Base-by-base conservation (phyloP, 2,888 invertebrate genomes). In the Eilema griseolum region DNA sequence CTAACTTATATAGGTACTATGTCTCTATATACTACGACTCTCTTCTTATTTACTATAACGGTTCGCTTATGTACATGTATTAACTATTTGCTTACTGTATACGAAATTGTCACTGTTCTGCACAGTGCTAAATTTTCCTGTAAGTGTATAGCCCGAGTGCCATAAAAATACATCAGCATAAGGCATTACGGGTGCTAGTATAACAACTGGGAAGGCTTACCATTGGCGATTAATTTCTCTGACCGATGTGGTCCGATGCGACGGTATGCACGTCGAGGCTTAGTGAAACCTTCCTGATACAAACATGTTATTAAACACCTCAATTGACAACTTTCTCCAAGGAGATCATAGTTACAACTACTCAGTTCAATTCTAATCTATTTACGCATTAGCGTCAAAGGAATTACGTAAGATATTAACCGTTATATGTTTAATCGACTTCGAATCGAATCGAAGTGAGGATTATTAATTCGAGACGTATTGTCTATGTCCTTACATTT, bases 181-280 rank as follows among this genome's bases (percentile, higher is more conserved):
- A 41, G 14, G 14, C 14, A 8, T 41, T 41, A 3, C 4, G 16
- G 14, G 41, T 41, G 16, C 41, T 41, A 41, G 14, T 41, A 52
- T 20, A 10, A 52, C 20, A n/a, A 8, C 20, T 8, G 52, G 20
- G n/a, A 5, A 20, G 20, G 52, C 8, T 20, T 52, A 16, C 52
- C n/a, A 52, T n/a, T 52, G 52, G n/a, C n/a, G n/a, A 52, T 52
- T 52, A 52, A 52, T 52, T n/a, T 52, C 52, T 52, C 52, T 52
- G n/a, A n/a, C 10, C 52, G 52, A 8, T 20, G 33, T 12, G 11
- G 33, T 37, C 33, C 12, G 33, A 37, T 11, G 1, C 46, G 46
- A 52, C 20, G 20, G 46, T n/a, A 52, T 10, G 52, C 52, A 52
- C 52, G n/a, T 52, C n/a, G 8, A 52, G 20, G 52, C n/a, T n/a